Base-by-base conservation (phyloP, 2,797 vertebrate species). In the Thunnus albacares region DNA sequence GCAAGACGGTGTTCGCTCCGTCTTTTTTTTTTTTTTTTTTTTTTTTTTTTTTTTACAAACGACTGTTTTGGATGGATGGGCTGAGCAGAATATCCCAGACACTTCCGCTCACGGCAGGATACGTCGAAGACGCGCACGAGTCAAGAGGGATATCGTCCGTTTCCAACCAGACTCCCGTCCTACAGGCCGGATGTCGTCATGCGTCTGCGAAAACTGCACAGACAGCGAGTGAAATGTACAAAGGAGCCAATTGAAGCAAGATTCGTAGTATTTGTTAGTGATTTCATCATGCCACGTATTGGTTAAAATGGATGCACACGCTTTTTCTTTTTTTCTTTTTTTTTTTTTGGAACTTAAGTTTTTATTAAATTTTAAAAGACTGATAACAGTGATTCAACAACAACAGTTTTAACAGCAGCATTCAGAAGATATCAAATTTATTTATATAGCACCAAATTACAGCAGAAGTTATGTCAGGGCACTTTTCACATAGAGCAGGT, bases 101-200 rank as follows among this genome's bases (percentile, higher is more conserved):
- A 92, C 93, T 95, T 94, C 93, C 93, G 93, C 77, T 84, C 43
- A 55, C 33, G 75, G 66, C 90, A 85, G 90, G 92, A 92, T 82
- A 20, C 69, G 35, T 85, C 87, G 81, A 87, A 91, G 89, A 91
- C 52, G 49, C 69, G n/a, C 65, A 47, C 64, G 35, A 75, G 53
- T 66, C 86, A 62, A 90, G 90, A 87, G 80, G 13, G n/a, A 26
- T 5, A 59, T 35, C 78, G 5, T 2, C 81, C 65, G 10, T 62
- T n/a, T 24, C 18, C 24, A 30, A 72, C 58, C 59, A 47, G 61
- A 28, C 26, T 15, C 56, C 14, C 1, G 24, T 66, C 52, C 17
- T 4, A 8, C 0, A 2, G 2, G 70, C 80, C 80, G 84, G 84
- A 87, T 72, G 64, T 55, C 18, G 47, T 51, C 47, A 18, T 26